Evolutionary conservation across 2,797 vertebrate genomes (phyloP), one percentile per base, ranked within the genome.

Genomic region (Microchirus variegatus): DNA sequence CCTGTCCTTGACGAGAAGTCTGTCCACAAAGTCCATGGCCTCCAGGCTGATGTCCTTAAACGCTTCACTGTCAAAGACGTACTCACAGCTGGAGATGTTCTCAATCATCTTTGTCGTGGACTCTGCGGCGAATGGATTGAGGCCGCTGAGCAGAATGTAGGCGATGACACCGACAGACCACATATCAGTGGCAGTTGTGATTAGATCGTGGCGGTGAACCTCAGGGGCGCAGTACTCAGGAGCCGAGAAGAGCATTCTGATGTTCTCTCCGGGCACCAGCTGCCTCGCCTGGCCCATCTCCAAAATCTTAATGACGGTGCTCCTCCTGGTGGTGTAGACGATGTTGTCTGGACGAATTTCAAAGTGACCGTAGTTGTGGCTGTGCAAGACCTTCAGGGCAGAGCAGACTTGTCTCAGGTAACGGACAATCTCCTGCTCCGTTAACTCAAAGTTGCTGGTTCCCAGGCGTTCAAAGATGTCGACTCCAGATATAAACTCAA

Each of bases 401-500:
- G 94, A 90, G 36, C 97, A 99, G 72, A 99, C 93, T 77, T 99
- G 97, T 82, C 93, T 95, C 59, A 97, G 43, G 2, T 99, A 99
- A 50, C 69, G 93, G 69, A 98, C 92, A 80, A 99, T 96, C 92
- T 99, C 98, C 79, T 95, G 95, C 88, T 99, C 98, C 43, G 93
- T 94, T 6, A 99, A 94, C 77, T 99, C 97, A 90, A 99, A 99
- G 83, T 91, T 96, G 83, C 90, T 73, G 59, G 94, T 95, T 63
- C 94, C 94, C 61, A 99, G 95, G 78, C 96, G 95, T 88, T 99
- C 98, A 80, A 99, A 99, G 80, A 99, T 99, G 78, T 99, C 98
- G 56, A 95, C 92, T 58, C 98, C 98, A 50, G 98, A 98, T 78
- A 99, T 93, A 79, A 99, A 99, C 84, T 99, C 98, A 90, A 95